Base-by-base conservation (phyloP, 2,797 vertebrate species). In the Podarcis lilfordi region DNA sequence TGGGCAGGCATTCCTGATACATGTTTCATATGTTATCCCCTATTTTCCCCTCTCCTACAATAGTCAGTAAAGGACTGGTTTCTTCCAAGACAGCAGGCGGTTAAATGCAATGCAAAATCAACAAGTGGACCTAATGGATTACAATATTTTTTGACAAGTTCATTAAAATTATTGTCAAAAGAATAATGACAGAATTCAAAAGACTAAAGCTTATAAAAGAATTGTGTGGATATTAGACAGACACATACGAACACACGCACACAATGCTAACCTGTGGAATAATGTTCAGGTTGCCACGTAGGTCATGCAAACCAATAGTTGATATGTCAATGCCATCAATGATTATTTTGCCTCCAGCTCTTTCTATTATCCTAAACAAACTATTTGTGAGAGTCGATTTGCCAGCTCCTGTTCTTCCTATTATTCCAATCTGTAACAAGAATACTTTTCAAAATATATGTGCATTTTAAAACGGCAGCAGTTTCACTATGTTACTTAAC, bases 311-410 rank as follows among this genome's bases (percentile, higher is more conserved):
- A 85, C 95, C 96, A 85, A 96, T 84, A 69, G 90, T 91, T 45
- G 92, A 92, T 89, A 96, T 94, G 80, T 96, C 96, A 84, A 96
- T 92, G 66, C 94, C 93, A 90, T 97, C 94, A 0, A 96, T 96
- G 82, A 97, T 91, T 87, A 97, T 93, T 92, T 94, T 94, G 37
- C 96, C 95, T 94, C 93, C 92, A 59, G 84, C 90, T 90, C 93
- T 88, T 81, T 97, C 96, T 59, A 96, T 61, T 84, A 93, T 89
- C 92, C 95, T 94, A 87, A 97, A 96, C n/a, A 97, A 94, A 85
- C 92, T 95, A 86, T 92, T 97, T 68, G 92, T 95, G 55, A 97
- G 89, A 35, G 93, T 94, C 80, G 95, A 96, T 91, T 96, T 96
- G 40, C 96, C 95, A 64, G 94, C 91, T 90, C 92, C 95, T n/a